These are phyloP conservation scores for Ruditapes philippinarum DNA, from an alignment of 1,140 invertebrate genomes.

Conservation along the genomic window DNA sequence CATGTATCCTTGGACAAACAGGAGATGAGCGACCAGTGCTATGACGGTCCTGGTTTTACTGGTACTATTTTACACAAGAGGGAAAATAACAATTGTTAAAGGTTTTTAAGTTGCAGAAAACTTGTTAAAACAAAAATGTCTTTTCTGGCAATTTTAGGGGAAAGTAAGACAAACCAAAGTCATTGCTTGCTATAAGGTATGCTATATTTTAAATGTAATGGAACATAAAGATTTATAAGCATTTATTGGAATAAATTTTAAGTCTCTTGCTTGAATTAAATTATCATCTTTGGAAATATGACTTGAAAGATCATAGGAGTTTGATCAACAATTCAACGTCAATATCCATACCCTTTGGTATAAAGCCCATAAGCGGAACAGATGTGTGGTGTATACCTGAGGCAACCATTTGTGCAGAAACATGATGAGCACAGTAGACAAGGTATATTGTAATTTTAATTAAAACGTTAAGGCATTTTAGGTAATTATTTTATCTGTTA, in stretches of 20 bases:
- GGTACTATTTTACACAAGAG: background rate
- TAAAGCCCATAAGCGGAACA: background rate
- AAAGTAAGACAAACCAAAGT: no score
- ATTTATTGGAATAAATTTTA: background rate
- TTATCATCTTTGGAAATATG: slow-evolving; percentile 21
- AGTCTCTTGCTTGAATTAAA: background rate
- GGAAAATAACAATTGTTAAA: no score
- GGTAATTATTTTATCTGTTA: no score
- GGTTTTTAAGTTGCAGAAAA: no score
- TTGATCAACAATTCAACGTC: slow-evolving; percentile 3
- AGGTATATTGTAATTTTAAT: background rate
- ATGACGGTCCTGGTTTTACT: background rate
- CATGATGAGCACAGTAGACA: slow-evolving; percentile 19
- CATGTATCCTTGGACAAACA: background rate
- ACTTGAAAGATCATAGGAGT: slow-evolving; percentile 20
- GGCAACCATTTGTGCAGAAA: background rate
- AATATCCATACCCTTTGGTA: background rate
- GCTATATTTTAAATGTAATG: no score
- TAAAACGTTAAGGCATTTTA: no score
- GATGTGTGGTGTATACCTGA: background rate
- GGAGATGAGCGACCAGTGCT: slow-evolving; percentile 7
- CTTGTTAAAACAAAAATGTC: no score
- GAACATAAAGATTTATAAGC: background rate
- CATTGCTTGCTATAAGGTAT: no score
- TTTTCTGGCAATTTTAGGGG: no score